Base-by-base conservation (phyloP, 1,140 invertebrate species). In the Apis laboriosa region DNA sequence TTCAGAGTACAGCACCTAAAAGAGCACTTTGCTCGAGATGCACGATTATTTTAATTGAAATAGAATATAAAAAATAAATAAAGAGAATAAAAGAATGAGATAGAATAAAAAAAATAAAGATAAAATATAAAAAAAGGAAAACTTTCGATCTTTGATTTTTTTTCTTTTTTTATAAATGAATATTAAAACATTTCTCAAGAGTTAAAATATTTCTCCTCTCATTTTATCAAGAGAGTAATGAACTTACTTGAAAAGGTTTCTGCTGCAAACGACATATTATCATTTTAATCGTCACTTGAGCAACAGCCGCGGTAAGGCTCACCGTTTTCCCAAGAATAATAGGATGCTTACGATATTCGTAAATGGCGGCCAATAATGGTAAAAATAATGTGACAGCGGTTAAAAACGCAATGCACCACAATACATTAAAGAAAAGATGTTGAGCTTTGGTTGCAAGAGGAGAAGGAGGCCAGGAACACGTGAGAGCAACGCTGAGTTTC, bases 291-390 rank as follows among this genome's bases (percentile, higher is more conserved):
- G 21, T 13, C 58, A 86, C 73, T 53, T 86, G 77, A 1, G 24
- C 56, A 11, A 81, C 24, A 13, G 84, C 70, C 19, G 67, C n/a
- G 7, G 72, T 11, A 3, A 72, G 61, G 11, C 77, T 60, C 17
- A 75, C 77, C 5, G 77, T 81, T 60, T 86, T 80, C n/a, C 79
- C 73, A 34, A 86, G 68, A 51, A 86, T 73, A 7, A 63, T 71
- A 2, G 79, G 43, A 5, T 81, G 64, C 1, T 60, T 76, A 9
- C 21, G 34, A 19, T 72, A 76, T 2, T 63, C 58, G 51, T 61
- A 73, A 68, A 85, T 56, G 15, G 77, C 79, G 11, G 13, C 24
- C 8, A 73, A 7, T 8, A 86, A 2, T 2, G 84, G 83, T 5
- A 81, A 13, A 7, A 86, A 12, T 19, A 86, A 17, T 13, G 56